Evolutionary conservation across 2,888 invertebrate genomes (phyloP), one percentile per base, ranked within the genome.

Genomic region (Pogonocherus hispidulus): DNA sequence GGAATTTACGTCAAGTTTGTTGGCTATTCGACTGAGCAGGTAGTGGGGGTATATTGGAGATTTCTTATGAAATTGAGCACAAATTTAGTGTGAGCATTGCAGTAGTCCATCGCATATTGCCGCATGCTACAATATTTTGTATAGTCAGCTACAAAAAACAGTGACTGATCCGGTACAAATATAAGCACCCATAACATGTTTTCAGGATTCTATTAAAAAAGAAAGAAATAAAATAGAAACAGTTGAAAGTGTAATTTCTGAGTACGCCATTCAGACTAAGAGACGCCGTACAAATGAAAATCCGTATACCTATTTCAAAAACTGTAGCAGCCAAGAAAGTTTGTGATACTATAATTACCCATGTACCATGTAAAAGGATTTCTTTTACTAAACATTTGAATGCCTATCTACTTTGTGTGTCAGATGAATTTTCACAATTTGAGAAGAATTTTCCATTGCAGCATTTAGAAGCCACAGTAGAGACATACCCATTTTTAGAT

Each of bases 121-220:
- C 55, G 18, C 55, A 55, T 55, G 55, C 55, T 55, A n/a, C n/a
- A 35, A 55, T 35, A 35, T 55, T 55, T 55, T 55, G 20, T 37
- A 22, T 22, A 46, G 14, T 60, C 47, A 60, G 32, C 32, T 60
- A 60, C 77, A 76, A 54, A 62, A 32, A 60, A 63, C 41, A 16
- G 14, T 6, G 44, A 66, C 35, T 14, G 66, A 70, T 66, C 46
- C 66, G 11, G 49, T 55, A 63, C 14, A 51, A 35, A 35, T 65
- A 59, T 19, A 59, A 3, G 4, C 23, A 65, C 37, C 59, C 27
- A 47, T 65, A 51, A 46, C 27, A 14, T 19, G 46, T 11, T 67
- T 67, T 35, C 55, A 63, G n/a, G 9, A 63, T n/a, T 63, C 18
- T 55, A 63, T 67, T 63, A 23, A 67, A 37, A 63, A 63, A 57